Evolutionary conservation across 2,888 invertebrate species (phyloP).

Genomic region (Micropterix aruncella): DNA sequence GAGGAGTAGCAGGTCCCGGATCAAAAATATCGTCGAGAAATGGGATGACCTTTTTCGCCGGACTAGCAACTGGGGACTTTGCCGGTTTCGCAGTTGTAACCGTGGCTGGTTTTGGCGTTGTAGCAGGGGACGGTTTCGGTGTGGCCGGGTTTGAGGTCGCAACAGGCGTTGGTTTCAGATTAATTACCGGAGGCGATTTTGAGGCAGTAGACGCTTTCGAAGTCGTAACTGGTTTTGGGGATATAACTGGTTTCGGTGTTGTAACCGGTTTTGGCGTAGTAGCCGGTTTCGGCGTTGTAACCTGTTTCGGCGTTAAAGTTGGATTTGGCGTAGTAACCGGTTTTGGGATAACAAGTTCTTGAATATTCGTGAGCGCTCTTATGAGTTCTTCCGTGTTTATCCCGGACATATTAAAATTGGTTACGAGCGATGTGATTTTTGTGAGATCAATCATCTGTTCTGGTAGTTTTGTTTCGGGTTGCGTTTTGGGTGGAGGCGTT

Average conservation of each 20-base stretch:
- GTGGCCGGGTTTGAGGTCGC: slow-evolving; percentile 10
- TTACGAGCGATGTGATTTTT: slow-evolving; percentile 19
- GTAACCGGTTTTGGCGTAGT: slow-evolving; percentile 10
- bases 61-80: neutral
- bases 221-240: neutral
- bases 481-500: slow-evolving; percentile 8
- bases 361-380: slow-evolving; percentile 31
- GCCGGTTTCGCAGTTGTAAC: slow-evolving; percentile 15
- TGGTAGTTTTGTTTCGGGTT: slow-evolving; percentile 4
- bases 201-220: slow-evolving; percentile 6
- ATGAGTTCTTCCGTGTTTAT: slow-evolving; percentile 30
- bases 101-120: slow-evolving; percentile 11
- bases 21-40: slow-evolving; percentile 37
- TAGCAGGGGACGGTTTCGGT: neutral
- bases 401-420: slow-evolving; percentile 18
- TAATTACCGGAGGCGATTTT: slow-evolving; percentile 2
- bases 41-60: slow-evolving; percentile 25
- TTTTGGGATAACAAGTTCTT: slow-evolving; percentile 19
- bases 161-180: slow-evolving; percentile 16
- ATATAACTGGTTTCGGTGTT: neutral
- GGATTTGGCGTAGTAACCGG: neutral
- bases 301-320: neutral
- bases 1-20: slow-evolving; percentile 25
- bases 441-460: neutral
- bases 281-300: slow-evolving; percentile 11